These are phyloP conservation scores for Leptobrachium leishanense DNA, from an alignment of 2,113 vertebrate species.

Conservation along the genomic window DNA sequence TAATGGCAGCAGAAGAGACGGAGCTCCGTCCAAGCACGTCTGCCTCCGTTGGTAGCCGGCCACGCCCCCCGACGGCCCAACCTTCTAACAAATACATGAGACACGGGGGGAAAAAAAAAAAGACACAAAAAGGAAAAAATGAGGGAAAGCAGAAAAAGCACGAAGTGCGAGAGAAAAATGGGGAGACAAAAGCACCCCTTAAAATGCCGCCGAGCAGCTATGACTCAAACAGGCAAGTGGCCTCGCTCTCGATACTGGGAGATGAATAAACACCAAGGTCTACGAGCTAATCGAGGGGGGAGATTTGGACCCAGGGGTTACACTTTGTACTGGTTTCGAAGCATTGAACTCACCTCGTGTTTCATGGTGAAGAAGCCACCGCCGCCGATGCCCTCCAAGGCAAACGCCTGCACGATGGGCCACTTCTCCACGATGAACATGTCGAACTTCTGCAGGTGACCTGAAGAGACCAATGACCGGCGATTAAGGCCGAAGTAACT, in stretches of 20 bases:
- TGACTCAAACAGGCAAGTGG: too few relatives aligned
- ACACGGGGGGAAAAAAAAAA: slow-evolving; percentile 3
- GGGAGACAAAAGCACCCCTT: not conserved
- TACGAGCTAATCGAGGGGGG: too few relatives aligned
- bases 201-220: too few relatives aligned
- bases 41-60: too few relatives aligned
- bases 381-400: slow-evolving; percentile 91
- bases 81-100: slow-evolving; percentile 16
- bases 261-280: too few relatives aligned
- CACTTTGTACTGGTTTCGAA: slow-evolving; percentile 12
- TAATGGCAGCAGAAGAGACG: too few relatives aligned
- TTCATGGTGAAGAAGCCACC: slow-evolving; percentile 97
- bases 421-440: slow-evolving; percentile 97
- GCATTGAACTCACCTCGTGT: slow-evolving; percentile 75
- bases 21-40: too few relatives aligned
- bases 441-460: slow-evolving; percentile 91
- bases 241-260: too few relatives aligned
- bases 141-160: not conserved
- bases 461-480: slow-evolving; percentile 60
- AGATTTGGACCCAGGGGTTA: too few relatives aligned
- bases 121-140: not conserved
- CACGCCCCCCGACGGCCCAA: too few relatives aligned
- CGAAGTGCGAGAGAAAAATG: not conserved
- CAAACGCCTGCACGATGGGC: slow-evolving; percentile 95
- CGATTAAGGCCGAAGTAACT: not conserved